Percentiles rank a stretch among this genome's conserved stretches.
Evolutionary conservation across 2,113 vertebrate genomes (phyloP).

Genomic region (Xenopus borealis): DNA sequence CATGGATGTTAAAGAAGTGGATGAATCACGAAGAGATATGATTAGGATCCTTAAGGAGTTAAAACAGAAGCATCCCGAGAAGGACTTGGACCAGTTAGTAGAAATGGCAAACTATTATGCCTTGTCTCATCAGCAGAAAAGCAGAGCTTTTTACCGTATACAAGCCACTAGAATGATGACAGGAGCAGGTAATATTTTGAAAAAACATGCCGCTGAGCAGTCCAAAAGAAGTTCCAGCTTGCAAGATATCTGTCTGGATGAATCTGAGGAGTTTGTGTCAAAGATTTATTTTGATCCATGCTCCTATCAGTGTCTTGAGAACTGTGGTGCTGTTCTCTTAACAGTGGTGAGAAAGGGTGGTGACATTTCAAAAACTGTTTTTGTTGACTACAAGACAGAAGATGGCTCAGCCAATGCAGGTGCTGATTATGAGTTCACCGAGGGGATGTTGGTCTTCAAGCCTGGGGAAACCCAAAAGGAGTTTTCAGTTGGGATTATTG

Average conservation of each 20-base stretch:
- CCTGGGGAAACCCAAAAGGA: slow-evolving; percentile 92
- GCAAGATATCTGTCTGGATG: slow-evolving; percentile 80
- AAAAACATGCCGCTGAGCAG: slow-evolving; percentile 92
- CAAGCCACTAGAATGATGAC: slow-evolving; percentile 99
- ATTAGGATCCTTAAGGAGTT: slow-evolving; percentile 96
- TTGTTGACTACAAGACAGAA: slow-evolving; percentile 97
- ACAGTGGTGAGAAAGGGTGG: slow-evolving; percentile 87
- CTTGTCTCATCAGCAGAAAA: slow-evolving; percentile 96
- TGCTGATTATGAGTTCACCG: slow-evolving; percentile 96
- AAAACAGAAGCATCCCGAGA: slow-evolving; percentile 97
- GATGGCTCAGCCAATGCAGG: slow-evolving; percentile 97
- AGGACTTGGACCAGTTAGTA: slow-evolving; percentile 94
- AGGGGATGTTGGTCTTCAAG: slow-evolving; percentile 89
- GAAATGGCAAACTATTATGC: slow-evolving; percentile 98
- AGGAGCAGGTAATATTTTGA: slow-evolving; percentile 93
- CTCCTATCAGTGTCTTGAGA: slow-evolving; percentile 95
- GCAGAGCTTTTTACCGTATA: slow-evolving; percentile 96
- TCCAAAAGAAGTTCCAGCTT: slow-evolving; percentile 81
- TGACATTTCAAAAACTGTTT: slow-evolving; percentile 83
- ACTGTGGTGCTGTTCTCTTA: slow-evolving; percentile 89
- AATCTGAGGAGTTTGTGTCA: slow-evolving; percentile 88
- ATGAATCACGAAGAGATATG: slow-evolving; percentile 94
- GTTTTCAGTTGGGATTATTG: slow-evolving; percentile 92
- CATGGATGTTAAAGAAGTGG: slow-evolving; percentile 85
- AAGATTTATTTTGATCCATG: slow-evolving; percentile 89